phyloP scores from a whole-genome alignment of 2,888 invertebrate species.

The Polyommatus iphigenia region DNA sequence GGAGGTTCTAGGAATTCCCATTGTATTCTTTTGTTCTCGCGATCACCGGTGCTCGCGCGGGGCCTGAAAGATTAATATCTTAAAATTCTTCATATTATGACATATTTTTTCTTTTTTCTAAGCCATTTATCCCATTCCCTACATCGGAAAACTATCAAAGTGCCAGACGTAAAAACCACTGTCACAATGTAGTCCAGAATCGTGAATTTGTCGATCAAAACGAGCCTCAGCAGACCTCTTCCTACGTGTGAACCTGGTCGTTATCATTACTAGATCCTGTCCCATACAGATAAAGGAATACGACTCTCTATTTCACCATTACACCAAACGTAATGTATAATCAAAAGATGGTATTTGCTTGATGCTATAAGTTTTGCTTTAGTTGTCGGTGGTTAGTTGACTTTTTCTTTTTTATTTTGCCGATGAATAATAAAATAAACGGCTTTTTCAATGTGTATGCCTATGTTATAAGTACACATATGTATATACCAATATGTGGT shows the following conservation, averaged over 20 bases:
- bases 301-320: background rate
- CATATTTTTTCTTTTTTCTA: too few relatives aligned
- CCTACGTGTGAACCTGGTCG: constrained; percentile 4
- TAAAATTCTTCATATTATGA: too few relatives aligned
- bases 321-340: background rate
- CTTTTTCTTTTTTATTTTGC: background rate
- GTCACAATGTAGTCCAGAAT: background rate
- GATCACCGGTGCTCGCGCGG: too few relatives aligned
- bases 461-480: too few relatives aligned
- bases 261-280: constrained; percentile 6
- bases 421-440: too few relatives aligned
- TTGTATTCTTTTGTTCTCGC: too few relatives aligned
- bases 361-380: background rate
- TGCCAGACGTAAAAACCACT: background rate
- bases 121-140: background rate
- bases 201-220: background rate
- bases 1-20: too few relatives aligned
- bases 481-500: too few relatives aligned
- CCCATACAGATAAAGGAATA: background rate
- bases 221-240: background rate
- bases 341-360: background rate
- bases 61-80: too few relatives aligned
- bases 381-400: background rate
- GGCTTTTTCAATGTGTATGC: too few relatives aligned
- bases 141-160: background rate